These are phyloP conservation scores for Vanessa atalanta DNA, from an alignment of 1,140 invertebrate species.

Conservation along the genomic window DNA sequence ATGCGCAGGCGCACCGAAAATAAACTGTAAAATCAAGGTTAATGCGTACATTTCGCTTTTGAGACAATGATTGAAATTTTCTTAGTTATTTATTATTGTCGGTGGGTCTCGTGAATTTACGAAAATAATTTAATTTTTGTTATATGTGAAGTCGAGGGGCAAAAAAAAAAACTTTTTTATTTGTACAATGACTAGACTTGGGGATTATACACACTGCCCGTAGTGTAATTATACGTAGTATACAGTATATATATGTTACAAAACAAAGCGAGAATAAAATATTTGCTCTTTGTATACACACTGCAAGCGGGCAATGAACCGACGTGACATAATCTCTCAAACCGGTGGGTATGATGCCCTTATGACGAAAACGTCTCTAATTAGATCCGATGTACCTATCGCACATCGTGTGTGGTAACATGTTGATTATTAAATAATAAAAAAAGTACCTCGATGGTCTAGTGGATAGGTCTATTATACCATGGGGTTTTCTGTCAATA, in stretches of 20 bases:
- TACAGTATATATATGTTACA: background rate
- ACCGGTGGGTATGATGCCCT: constrained; percentile 6
- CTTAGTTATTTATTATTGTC: constrained; percentile 1
- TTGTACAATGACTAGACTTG: too few relatives aligned
- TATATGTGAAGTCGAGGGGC: too few relatives aligned
- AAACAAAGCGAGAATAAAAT: background rate
- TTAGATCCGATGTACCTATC: background rate
- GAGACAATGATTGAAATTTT: constrained; percentile 16
- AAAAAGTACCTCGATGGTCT: too few relatives aligned
- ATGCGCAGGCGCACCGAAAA: constrained; percentile 44
- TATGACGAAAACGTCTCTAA: constrained; percentile 3
- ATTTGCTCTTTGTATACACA: background rate
- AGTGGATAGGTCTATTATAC: too few relatives aligned
- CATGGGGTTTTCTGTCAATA: too few relatives aligned
- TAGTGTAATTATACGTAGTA: background rate
- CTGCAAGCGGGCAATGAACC: constrained; percentile 13
- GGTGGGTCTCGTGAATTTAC: too few relatives aligned
- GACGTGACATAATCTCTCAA: background rate
- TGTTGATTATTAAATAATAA: background rate
- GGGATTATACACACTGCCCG: too few relatives aligned
- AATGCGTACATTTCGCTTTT: constrained; percentile 35
- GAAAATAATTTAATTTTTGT: too few relatives aligned
- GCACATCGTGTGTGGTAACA: background rate
- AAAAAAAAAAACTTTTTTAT: too few relatives aligned
- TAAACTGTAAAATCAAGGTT: constrained; percentile 54